Evolutionary conservation across 2,888 invertebrate genomes (phyloP), one percentile per base, ranked within the genome.

Genomic region (Melanophora roralis): DNA sequence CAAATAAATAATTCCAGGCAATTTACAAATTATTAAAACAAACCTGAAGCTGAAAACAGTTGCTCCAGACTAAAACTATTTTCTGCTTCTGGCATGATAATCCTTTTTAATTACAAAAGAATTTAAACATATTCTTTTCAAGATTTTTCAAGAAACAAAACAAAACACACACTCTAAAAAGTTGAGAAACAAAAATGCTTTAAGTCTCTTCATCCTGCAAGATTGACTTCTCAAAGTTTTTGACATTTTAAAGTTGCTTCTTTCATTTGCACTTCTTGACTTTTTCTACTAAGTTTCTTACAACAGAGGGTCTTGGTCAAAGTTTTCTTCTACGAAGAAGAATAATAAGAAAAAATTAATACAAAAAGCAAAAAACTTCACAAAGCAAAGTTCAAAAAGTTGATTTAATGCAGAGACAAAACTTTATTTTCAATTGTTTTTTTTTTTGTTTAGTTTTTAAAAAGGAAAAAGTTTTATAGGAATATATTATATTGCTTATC

Each of bases 41-140:
- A 57, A 32, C 9, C 5, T 43, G 21, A 43, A 7, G 12, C 7
- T 21, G 7, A 3, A 19, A 9, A 27, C 23, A 14, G 12, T 51
- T 5, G 7, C 14, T 7, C 65, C 40, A 9, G 67, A 65, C 49
- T 57, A 60, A 32, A 6, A 21, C 47, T 49, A 40, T 62, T 57
- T 38, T 64, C 57, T 49, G 47, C 47, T 68, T 47, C 36, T 23
- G 45, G 27, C 12, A 5, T 47, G 47, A 55, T 75, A 75, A 75
- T 68, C 51, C 65, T 67, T 27, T 38, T 51, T 68, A 60, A 62
- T 62, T 69, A 23, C 36, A 60, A 55, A 14, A 36, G 38, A 65
- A 67, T 19, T 59, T 51, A 27, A 32, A 16, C 38, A 36, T 40
- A n/a, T 23, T 45, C 14, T 1, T 21, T 19, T 19, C n/a, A 34